Evolutionary conservation across 2,113 vertebrate genomes (phyloP), one percentile per base, ranked within the genome.

Genomic region (Thymallus thymallus): DNA sequence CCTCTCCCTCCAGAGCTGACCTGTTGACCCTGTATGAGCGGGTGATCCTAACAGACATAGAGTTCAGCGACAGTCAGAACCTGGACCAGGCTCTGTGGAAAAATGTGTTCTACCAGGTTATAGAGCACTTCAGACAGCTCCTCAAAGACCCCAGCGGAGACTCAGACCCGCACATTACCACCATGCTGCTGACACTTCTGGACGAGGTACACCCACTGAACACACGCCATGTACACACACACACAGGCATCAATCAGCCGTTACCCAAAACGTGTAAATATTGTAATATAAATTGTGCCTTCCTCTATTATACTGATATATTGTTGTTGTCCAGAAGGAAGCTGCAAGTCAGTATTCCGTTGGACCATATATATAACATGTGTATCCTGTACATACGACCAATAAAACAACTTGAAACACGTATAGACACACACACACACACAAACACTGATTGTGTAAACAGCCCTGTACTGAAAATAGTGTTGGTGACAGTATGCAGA

Each of bases 1-100:
- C n/a, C 9, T 18, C n/a, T 29, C 23, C 14, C 66, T 72, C 26
- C 78, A 99, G 98, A 88, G 92, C 91, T 32, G 97, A 98, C 82
- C 94, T 99, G 75, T 90, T 99, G 76, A 91, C 92, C 20, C 81
- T 98, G 0, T 99, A 98, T 4, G 96, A 99, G 74, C 94, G 93
- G 30, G 95, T 96, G 85, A 93, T 99, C 86, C 91, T 99, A 60
- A 93, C 93, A 69, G 96, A 99, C 89, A 98, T 98, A 0, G 97
- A 99, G 80, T 95, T 95, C 83, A 96, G 96, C 0, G 98, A 99
- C 82, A 91, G 94, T 48, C 97, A 98, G 89, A 98, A 96, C 0
- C 93, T 98, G 91, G 98, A 99, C 89, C 97, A 98, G 90, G 92
- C 96, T 72, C 89, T 99, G 71, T 99, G 98, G 98, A 99, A 99